Conservation (phyloP, 2,888 invertebrate species). For the Sesia bembeciformis region DNA sequence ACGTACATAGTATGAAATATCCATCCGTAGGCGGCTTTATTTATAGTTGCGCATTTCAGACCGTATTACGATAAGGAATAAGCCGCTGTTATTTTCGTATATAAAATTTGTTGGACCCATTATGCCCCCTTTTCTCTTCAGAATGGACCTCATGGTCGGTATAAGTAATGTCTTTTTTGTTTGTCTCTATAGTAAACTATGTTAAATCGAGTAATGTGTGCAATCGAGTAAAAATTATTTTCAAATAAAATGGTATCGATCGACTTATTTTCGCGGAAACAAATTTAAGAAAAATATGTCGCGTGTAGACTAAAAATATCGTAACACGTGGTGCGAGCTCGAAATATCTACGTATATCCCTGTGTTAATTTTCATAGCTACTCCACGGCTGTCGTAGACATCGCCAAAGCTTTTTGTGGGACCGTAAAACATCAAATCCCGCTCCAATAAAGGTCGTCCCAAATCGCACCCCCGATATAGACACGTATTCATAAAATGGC, state of each 20-base stretch:
- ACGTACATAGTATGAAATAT: not conserved
- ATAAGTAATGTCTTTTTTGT: too few relatives aligned
- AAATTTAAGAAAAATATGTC: not conserved
- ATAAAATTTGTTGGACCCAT: too few relatives aligned
- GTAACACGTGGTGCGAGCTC: slow-evolving; percentile 23
- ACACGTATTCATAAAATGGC: slow-evolving; percentile 42
- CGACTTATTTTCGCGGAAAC: too few relatives aligned
- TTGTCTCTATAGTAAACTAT: too few relatives aligned
- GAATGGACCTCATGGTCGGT: too few relatives aligned
- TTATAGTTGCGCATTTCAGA: slow-evolving; percentile 7
- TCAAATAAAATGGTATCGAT: too few relatives aligned
- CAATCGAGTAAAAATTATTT: too few relatives aligned
- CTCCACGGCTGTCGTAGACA: not conserved
- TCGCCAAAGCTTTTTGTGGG: slow-evolving; percentile 6
- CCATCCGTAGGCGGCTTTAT: slow-evolving; percentile 8
- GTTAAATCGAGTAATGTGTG: too few relatives aligned
- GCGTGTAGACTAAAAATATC: slow-evolving; percentile 21
- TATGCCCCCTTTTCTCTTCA: too few relatives aligned
- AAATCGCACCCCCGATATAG: slow-evolving; percentile 32
- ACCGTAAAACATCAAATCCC: slow-evolving; percentile 35
- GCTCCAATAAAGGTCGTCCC: slow-evolving; percentile 31
- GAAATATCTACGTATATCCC: slow-evolving; percentile 19
- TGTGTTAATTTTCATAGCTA: not conserved
- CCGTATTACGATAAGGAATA: not conserved
- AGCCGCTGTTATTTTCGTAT: not conserved